Evolutionary conservation across 2,797 vertebrate species (phyloP).

Genomic region (Hyperoplus lanceolatus): DNA sequence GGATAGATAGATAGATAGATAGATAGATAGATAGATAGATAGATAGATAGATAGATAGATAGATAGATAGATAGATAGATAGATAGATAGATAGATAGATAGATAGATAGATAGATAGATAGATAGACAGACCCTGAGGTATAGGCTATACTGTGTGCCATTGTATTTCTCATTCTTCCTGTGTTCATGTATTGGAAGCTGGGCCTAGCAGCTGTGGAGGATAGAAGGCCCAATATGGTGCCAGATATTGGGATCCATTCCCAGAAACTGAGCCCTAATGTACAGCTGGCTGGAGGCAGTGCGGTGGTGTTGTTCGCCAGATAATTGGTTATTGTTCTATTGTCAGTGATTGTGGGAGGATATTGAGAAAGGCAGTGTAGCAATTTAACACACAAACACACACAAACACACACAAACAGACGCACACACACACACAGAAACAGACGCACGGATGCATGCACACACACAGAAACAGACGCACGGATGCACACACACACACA

Average conservation of each 20-base stretch:
- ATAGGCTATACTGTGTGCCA: neutral
- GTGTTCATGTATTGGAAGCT: constrained; percentile 18
- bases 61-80: too few relatives aligned
- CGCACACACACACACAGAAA: constrained; percentile 42
- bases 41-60: too few relatives aligned
- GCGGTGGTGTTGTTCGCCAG: constrained; percentile 32
- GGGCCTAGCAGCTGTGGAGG: constrained; percentile 64
- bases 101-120: neutral
- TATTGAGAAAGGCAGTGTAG: constrained; percentile 35
- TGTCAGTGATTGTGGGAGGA: constrained; percentile 54
- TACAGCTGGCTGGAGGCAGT: constrained; percentile 59
- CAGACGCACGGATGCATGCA: too few relatives aligned
- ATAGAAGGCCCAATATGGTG: constrained; percentile 38
- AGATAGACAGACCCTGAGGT: neutral
- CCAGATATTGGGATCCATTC: constrained; percentile 54
- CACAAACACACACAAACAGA: constrained; percentile 30
- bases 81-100: neutral
- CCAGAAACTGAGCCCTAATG: constrained; percentile 66
- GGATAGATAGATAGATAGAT: neutral
- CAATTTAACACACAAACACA: constrained; percentile 51
- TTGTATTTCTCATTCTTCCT: constrained; percentile 15
- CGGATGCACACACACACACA: constrained; percentile 11
- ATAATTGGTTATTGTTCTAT: constrained; percentile 76
- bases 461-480: constrained; percentile 4
- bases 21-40: neutral